Percentiles rank a stretch among this genome's conserved stretches.
phyloP scores from a whole-genome alignment of 2,888 invertebrate genomes.

The Lasioglossum figueresi region DNA sequence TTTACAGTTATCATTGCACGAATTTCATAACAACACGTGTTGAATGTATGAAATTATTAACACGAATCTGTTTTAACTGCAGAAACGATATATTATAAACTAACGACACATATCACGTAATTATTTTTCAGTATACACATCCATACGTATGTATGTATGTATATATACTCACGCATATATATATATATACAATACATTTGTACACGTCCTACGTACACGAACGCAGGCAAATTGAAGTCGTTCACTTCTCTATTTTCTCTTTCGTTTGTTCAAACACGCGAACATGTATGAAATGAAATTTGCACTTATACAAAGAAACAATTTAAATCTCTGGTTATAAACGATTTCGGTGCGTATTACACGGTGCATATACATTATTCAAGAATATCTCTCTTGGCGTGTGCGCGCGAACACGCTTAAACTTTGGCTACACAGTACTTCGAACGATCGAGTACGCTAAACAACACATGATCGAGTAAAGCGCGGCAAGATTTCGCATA shows the following conservation, averaged over 20 bases:
- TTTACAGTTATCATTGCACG: neutral
- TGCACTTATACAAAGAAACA: constrained; percentile 74
- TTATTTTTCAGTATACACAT: constrained; percentile 66
- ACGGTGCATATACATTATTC: constrained; percentile 19
- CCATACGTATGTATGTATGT: neutral
- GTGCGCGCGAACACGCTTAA: constrained; percentile 27
- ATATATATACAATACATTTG: neutral
- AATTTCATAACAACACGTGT: neutral
- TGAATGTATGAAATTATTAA: neutral
- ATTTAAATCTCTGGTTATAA: constrained; percentile 56
- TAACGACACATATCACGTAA: constrained; percentile 64
- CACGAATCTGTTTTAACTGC: constrained; percentile 5
- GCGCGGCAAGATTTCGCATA: neutral
- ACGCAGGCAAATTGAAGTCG: neutral
- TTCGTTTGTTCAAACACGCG: neutral
- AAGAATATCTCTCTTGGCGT: constrained; percentile 37
- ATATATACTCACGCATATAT: neutral
- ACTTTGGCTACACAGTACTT: constrained; percentile 47
- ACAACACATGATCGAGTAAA: neutral
- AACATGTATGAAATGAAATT: constrained; percentile 69
- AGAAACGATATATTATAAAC: constrained; percentile 44
- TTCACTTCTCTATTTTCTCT: neutral
- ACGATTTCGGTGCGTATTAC: constrained; percentile 38
- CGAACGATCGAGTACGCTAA: constrained; percentile 43
- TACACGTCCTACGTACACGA: neutral